Conservation (phyloP, 2,888 invertebrate genomes). For the Pandemis corylana region DNA sequence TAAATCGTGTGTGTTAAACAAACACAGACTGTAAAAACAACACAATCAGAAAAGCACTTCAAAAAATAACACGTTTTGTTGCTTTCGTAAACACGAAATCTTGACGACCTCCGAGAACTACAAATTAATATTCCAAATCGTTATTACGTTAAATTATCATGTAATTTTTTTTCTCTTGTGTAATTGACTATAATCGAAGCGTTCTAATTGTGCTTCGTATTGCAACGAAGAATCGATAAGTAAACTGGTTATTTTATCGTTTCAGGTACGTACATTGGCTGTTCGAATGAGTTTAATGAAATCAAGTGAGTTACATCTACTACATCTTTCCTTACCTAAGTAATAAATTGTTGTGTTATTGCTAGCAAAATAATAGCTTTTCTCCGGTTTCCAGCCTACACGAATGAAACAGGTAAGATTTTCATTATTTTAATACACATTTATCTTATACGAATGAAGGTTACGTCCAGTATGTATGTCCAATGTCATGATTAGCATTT, state of each 20-base stretch:
- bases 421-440: slow-evolving; percentile 28
- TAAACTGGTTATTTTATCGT: slow-evolving; percentile 59
- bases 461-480: slow-evolving; percentile 15
- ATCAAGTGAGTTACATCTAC: slow-evolving; percentile 44
- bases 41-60: slow-evolving; percentile 41
- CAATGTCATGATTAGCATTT: slow-evolving; percentile 36
- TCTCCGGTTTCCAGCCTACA: slow-evolving; percentile 42
- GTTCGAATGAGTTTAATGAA: slow-evolving; percentile 39
- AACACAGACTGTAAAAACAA: background rate
- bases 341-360: slow-evolving; percentile 17
- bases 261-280: slow-evolving; percentile 61
- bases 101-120: slow-evolving; percentile 42
- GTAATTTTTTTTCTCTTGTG: slow-evolving; percentile 43
- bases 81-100: slow-evolving; percentile 41
- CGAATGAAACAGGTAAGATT: slow-evolving; percentile 41
- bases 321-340: slow-evolving; percentile 7
- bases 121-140: slow-evolving; percentile 46
- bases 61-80: slow-evolving; percentile 41
- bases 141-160: slow-evolving; percentile 48
- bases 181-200: slow-evolving; percentile 50
- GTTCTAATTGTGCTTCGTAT: slow-evolving; percentile 54
- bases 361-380: slow-evolving; percentile 41
- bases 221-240: slow-evolving; percentile 52
- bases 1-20: background rate
- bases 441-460: background rate